phyloP scores from a whole-genome alignment of 1,140 invertebrate genomes.

The Rhizoglyphus robini region DNA sequence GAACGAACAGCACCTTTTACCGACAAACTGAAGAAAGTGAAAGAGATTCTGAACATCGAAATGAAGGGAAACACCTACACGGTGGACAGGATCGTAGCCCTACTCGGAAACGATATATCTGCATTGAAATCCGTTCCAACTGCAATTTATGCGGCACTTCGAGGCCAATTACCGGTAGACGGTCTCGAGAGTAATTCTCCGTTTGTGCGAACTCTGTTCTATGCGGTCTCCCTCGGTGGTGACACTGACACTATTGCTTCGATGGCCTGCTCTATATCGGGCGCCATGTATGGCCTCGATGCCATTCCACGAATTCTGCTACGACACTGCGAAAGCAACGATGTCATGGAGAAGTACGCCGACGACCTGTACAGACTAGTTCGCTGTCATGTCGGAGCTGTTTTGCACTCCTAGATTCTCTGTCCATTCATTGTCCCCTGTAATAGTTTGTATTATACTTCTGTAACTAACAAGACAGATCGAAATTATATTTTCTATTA shows the following conservation, averaged over 20 bases:
- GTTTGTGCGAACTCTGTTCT: slow-evolving; percentile 50
- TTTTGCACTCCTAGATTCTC: too few species aligned
- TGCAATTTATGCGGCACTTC: slow-evolving; percentile 57
- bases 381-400: neutral
- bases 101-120: slow-evolving; percentile 47
- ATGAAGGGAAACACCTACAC: slow-evolving; percentile 13
- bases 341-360: slow-evolving; percentile 32
- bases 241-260: slow-evolving; percentile 65
- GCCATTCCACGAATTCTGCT: slow-evolving; percentile 43
- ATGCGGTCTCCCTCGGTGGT: slow-evolving; percentile 56
- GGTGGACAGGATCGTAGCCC: slow-evolving; percentile 40
- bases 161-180: slow-evolving; percentile 40
- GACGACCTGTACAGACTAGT: slow-evolving; percentile 29
- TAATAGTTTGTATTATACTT: neutral
- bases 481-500: neutral
- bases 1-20: slow-evolving; percentile 27
- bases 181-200: slow-evolving; percentile 44
- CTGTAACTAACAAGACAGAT: neutral
- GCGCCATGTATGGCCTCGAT: slow-evolving; percentile 53
- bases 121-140: slow-evolving; percentile 58
- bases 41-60: slow-evolving; percentile 28
- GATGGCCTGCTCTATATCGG: slow-evolving; percentile 61
- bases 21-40: slow-evolving; percentile 31
- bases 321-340: slow-evolving; percentile 46
- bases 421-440: too few species aligned